phyloP scores from a whole-genome alignment of 2,113 vertebrate genomes.

The Paracanthobrama guichenoti region DNA sequence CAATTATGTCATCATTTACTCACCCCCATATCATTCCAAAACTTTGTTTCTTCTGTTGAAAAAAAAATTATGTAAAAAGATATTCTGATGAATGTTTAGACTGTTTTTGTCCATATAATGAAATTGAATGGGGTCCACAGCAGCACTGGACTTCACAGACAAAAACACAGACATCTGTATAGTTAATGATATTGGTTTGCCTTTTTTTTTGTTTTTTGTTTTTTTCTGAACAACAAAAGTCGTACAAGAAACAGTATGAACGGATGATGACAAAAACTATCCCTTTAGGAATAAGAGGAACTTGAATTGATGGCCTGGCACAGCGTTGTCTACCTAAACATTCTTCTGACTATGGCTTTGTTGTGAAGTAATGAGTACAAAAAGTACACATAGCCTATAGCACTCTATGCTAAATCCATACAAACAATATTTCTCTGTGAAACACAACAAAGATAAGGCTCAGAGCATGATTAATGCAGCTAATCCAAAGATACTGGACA shows the following conservation, averaged over 20 bases:
- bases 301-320: conserved; percentile 9
- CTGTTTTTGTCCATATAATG: neutral
- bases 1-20: neutral
- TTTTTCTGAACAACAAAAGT: neutral
- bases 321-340: neutral
- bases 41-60: neutral
- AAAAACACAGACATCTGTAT: no score
- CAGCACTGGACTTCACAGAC: neutral
- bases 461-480: conserved; percentile 1
- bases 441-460: neutral
- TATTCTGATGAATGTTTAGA: neutral
- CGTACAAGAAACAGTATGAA: neutral
- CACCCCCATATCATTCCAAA: neutral
- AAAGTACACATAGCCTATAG: conserved; percentile 4
- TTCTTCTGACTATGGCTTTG: conserved; percentile 31
- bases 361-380: conserved; percentile 32
- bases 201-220: no score
- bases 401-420: neutral
- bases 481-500: conserved; percentile 18
- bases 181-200: no score
- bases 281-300: conserved; percentile 1
- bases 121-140: neutral
- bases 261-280: neutral
- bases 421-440: conserved; percentile 8
- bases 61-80: neutral